Evolutionary conservation across 2,113 vertebrate genomes (phyloP), one percentile per base, ranked within the genome.

Genomic region (Aphyosemion australe): DNA sequence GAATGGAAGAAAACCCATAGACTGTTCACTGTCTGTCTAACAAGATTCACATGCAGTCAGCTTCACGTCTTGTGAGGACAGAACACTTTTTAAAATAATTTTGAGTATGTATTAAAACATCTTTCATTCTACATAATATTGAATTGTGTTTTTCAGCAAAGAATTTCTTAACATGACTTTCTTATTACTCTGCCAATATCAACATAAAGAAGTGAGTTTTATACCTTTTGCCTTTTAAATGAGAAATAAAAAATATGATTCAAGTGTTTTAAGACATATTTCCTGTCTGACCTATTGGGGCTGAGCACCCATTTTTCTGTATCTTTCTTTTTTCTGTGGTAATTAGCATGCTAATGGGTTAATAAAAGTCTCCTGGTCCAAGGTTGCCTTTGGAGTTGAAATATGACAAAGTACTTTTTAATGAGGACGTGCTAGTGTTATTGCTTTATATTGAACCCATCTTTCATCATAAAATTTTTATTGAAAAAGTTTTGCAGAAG

Each of bases 91-190:
- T n/a, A n/a, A n/a, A n/a, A n/a, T n/a, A n/a, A n/a, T n/a, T n/a
- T n/a, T n/a, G n/a, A n/a, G n/a, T n/a, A n/a, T n/a, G n/a, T n/a
- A n/a, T n/a, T n/a, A n/a, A n/a, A n/a, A 5, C 79, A 59, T 62
- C 61, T 85, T 80, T 82, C 73, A 69, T 57, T 62, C 65, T 57
- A 32, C 51, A 26, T 60, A 72, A 56, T 84, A 86, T 84, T 85
- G 80, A 88, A 88, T 75, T 65, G 86, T 59, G 77, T 78, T 59
- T 84, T 81, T 89, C 86, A 88, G 84, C 82, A 83, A 89, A 89
- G 59, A 45, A 65, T 26, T 71, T 74, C 68, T 79, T 71, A 71
- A 68, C 66, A 55, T 10, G 6, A 19, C 55, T 46, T 55, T 47
- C 8, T 37, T 37, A 37, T 37, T 37, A 37, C 34, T 8, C 34